Conservation (phyloP, 2,888 invertebrate species). For the Ormia ochracea region DNA sequence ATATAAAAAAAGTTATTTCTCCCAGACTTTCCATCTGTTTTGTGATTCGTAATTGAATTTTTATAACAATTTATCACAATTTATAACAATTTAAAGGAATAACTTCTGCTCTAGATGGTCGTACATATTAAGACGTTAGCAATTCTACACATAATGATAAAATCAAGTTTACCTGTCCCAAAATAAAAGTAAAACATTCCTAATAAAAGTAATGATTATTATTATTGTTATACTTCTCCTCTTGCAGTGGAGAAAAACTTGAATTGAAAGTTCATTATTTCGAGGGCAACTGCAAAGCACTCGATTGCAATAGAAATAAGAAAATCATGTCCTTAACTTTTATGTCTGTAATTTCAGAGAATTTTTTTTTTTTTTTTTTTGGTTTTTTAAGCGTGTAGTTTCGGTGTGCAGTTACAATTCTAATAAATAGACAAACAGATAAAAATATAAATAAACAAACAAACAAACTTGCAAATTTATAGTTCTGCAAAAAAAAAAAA, state of each 20-base stretch:
- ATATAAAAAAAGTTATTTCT: conserved; percentile 35
- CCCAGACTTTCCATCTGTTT: conserved; percentile 50
- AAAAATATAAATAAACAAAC: not conserved
- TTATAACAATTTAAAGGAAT: conserved; percentile 21
- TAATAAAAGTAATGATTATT: conserved; percentile 25
- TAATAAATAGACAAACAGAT: not conserved
- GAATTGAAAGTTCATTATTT: conserved; percentile 34
- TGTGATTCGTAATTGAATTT: conserved; percentile 51
- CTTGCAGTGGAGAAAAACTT: not conserved
- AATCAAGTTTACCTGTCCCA: conserved; percentile 29
- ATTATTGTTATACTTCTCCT: not conserved
- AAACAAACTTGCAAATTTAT: not conserved
- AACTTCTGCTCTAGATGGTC: not conserved
- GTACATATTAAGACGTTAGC: conserved; percentile 12
- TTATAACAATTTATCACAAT: no score
- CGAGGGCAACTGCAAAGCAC: not conserved
- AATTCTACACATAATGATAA: conserved; percentile 22
- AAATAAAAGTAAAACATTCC: conserved; percentile 14
- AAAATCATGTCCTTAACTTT: conserved; percentile 42
- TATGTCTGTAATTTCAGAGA: conserved; percentile 34
- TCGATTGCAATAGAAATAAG: not conserved
- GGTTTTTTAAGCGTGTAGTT: not conserved
- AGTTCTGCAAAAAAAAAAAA: not conserved
- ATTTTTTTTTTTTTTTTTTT: no score
- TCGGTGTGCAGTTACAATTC: not conserved